Conservation (phyloP, 1,140 invertebrate species). For the Papilio helenus region DNA sequence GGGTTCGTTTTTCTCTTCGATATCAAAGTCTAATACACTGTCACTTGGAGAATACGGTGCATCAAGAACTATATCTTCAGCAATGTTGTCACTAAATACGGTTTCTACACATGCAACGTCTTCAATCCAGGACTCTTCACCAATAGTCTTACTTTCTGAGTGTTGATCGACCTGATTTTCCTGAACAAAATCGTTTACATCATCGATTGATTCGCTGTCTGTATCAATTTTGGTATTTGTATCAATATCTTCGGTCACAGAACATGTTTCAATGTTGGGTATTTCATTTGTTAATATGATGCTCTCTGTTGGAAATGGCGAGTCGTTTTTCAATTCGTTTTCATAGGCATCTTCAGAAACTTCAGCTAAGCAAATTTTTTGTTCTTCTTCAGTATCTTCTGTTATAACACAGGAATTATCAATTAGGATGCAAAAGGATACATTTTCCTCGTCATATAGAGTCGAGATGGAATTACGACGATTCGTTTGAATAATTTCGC, state of each 20-base stretch:
- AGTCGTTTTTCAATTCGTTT: conserved; percentile 3
- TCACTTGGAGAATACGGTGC: conserved; percentile 54
- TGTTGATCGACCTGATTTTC: conserved; percentile 42
- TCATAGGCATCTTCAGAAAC: conserved; percentile 35
- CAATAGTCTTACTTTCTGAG: conserved; percentile 50
- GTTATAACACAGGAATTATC: conserved; percentile 69
- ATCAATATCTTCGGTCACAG: conserved; percentile 12
- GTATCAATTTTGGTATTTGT: conserved; percentile 17
- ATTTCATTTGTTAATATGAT: conserved; percentile 20
- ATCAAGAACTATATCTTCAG: conserved; percentile 64
- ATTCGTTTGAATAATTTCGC: conserved; percentile 64
- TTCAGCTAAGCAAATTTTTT: conserved; percentile 64
- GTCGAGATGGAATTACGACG: conserved; percentile 72
- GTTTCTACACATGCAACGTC: conserved; percentile 79
- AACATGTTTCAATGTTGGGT: conserved; percentile 9
- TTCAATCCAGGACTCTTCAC: conserved; percentile 75
- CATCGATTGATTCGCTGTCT: conserved; percentile 29
- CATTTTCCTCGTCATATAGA: conserved; percentile 67
- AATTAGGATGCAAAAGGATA: conserved; percentile 73
- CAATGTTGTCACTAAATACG: conserved; percentile 74
- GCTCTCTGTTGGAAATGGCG: not conserved
- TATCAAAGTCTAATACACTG: conserved; percentile 48
- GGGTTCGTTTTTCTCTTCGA: conserved; percentile 41
- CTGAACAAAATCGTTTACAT: conserved; percentile 33
- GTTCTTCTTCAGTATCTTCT: conserved; percentile 60